Evolutionary conservation across 1,140 invertebrate genomes (phyloP).

Genomic region (Rhynchophorus ferrugineus): DNA sequence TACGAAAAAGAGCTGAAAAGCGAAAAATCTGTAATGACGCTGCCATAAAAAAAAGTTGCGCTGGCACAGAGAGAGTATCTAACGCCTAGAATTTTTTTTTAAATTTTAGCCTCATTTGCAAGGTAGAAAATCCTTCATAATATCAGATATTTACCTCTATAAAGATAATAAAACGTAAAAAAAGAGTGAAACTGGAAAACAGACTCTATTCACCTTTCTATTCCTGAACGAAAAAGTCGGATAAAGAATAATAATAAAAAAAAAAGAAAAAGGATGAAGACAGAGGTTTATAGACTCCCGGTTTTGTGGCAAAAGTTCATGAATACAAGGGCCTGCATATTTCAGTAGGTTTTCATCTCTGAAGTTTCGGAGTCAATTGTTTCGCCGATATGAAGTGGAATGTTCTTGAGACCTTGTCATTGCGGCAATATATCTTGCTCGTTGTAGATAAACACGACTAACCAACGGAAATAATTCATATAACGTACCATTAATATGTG

Average conservation of each 20-base stretch:
- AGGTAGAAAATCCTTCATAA: conserved; percentile 16
- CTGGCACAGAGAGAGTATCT: conserved; percentile 16
- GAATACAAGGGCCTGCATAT: conserved; percentile 20
- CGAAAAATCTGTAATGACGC: conserved; percentile 21
- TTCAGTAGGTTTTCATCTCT: conserved; percentile 19
- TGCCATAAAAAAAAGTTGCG: conserved; percentile 13
- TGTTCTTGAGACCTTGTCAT: conserved; percentile 10
- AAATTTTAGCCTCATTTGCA: conserved; percentile 17
- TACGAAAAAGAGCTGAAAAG: no score
- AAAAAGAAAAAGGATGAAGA: no score
- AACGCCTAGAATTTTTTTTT: conserved; percentile 11
- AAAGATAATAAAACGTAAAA: conserved; percentile 19
- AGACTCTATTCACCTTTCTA: conserved; percentile 7
- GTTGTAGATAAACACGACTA: no score
- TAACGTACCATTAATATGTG: no score
- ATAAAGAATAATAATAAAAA: conserved; percentile 3
- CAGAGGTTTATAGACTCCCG: no score
- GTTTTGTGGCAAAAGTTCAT: conserved; percentile 13
- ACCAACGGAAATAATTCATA: no score
- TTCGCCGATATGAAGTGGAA: conserved; percentile 16
- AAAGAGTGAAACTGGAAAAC: no score
- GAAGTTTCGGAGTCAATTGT: conserved; percentile 15
- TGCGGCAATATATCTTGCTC: no score
- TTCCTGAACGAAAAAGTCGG: conserved; percentile 8
- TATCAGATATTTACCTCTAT: conserved; percentile 18